Conservation (phyloP, 2,113 vertebrate genomes). For the Empidonax alnorum region DNA sequence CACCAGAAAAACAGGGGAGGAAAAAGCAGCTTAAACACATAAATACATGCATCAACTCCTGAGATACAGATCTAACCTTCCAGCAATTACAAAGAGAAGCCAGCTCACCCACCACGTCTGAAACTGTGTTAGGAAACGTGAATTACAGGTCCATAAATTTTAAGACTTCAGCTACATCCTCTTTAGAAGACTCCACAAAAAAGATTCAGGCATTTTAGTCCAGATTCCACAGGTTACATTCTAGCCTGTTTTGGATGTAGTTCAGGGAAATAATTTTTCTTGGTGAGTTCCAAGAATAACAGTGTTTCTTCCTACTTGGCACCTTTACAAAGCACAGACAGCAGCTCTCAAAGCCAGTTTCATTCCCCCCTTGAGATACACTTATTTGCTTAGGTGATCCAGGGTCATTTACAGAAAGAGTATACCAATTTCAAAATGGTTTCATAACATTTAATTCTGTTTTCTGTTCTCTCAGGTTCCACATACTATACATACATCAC, state of each 20-base stretch:
- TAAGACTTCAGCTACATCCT: neutral
- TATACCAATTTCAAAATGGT: neutral
- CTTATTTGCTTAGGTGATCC: neutral
- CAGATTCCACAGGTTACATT: constrained; percentile 25
- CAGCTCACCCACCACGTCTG: neutral
- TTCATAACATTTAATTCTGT: neutral
- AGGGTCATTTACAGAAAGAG: neutral
- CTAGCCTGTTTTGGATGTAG: neutral
- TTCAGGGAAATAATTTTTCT: neutral
- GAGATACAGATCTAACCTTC: constrained; percentile 20
- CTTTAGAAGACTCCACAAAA: constrained; percentile 11
- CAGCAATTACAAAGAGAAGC: constrained; percentile 16
- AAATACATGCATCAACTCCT: neutral
- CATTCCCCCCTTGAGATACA: neutral
- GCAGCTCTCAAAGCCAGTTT: neutral
- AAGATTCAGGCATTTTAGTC: neutral
- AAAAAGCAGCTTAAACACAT: constrained; percentile 7
- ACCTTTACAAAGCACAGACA: constrained; percentile 22
- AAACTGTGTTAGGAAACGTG: neutral
- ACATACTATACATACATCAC: neutral
- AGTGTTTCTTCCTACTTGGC: constrained; percentile 5
- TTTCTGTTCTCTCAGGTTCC: neutral
- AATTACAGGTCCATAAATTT: constrained; percentile 19
- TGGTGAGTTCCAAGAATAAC: constrained; percentile 20
- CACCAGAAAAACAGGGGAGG: neutral